Base-by-base conservation (phyloP, 2,888 invertebrate genomes). In the Tetanocera ferruginea region DNA sequence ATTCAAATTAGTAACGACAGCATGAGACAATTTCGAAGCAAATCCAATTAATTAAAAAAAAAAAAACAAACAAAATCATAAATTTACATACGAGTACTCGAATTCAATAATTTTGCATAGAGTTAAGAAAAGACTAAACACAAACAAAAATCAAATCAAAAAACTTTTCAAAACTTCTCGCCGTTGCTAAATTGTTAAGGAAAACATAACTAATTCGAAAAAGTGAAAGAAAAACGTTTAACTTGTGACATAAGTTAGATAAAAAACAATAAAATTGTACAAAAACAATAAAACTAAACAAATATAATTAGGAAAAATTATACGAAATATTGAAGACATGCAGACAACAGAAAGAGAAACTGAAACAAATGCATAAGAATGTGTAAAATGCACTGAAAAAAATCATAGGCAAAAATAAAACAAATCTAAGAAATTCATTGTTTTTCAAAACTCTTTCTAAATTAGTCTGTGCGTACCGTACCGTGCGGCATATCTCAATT, bases 11-110 rank as follows among this genome's bases (percentile, higher is more conserved):
- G 75, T 34, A 75, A 67, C 66, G 67, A 66, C 75, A 75, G 67
- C 75, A 75, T 66, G 75, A 75, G 75, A 67, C 66, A 75, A 75
- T 75, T 66, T 75, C 75, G 75, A 75, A 75, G 57, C 67, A 75
- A 75, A 28, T 67, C 75, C 75, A 75, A 75, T 75, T 34, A 43
- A 55, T 55, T 55, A 31, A 55, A 75, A 66, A 52, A 19, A 75
- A 5, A 73, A 72, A 55, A n/a, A 6, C 11, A 31, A 66, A 9
- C 28, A 28, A 62, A 66, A 66, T 19, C 6, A 17, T 37, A 66
- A 43, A 8, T 34, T 23, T 43, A 43, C 14, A 43, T 43, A 43
- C 43, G 43, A 43, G 43, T 43, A 43, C 43, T 11, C 19, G 5
- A n/a, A 34, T n/a, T 28, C 31, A 66, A 31, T 37, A 34, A 28